phyloP scores from a whole-genome alignment of 2,113 vertebrate species.

The Hippocampus comes region DNA sequence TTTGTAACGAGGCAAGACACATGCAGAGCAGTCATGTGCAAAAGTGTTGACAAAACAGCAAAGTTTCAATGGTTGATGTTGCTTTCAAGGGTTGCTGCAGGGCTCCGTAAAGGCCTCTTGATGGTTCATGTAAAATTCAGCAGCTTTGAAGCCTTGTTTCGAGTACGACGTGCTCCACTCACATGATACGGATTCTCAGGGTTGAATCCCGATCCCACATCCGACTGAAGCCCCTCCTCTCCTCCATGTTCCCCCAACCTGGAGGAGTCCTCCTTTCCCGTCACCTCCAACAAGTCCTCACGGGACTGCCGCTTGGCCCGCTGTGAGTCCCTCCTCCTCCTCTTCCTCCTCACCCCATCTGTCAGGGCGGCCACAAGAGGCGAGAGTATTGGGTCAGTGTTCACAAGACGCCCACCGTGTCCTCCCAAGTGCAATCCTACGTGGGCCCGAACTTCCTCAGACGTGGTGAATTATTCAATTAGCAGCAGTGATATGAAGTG shows the following conservation, averaged over 20 bases:
- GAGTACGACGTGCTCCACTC: conserved; percentile 56
- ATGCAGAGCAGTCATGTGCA: conserved; percentile 34
- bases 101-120: conserved; percentile 24
- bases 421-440: conserved; percentile 62
- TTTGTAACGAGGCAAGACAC: conserved; percentile 21
- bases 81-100: conserved; percentile 42
- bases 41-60: conserved; percentile 48
- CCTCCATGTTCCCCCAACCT: conserved; percentile 27
- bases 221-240: conserved; percentile 54
- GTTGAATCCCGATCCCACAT: conserved; percentile 70
- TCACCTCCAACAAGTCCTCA: conserved; percentile 61
- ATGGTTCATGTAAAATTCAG: conserved; percentile 42
- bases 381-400: conserved; percentile 65
- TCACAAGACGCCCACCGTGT: conserved; percentile 55
- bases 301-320: conserved; percentile 73
- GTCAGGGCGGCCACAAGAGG: conserved; percentile 59
- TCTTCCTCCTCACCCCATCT: conserved; percentile 75
- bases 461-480: conserved; percentile 67
- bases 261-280: conserved; percentile 52
- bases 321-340: conserved; percentile 68
- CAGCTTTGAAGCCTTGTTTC: conserved; percentile 27
- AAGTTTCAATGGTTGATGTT: conserved; percentile 31
- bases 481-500: conserved; percentile 65
- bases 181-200: conserved; percentile 93
- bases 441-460: conserved; percentile 51